Percentiles rank a stretch among this genome's conserved stretches.
Evolutionary conservation across 2,888 invertebrate species (phyloP).

Genomic region (Carabus problematicus): DNA sequence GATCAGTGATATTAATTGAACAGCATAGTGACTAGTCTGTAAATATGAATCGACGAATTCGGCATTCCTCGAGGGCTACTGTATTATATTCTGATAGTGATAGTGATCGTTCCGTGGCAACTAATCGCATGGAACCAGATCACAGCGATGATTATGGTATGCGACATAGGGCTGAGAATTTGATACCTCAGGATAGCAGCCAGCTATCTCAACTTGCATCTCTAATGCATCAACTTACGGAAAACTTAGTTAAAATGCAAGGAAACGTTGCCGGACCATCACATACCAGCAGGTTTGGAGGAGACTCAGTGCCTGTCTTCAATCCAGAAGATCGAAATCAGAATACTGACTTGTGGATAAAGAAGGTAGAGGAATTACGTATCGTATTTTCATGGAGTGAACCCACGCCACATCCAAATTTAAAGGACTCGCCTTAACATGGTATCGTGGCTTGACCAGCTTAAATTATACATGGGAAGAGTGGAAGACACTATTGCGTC

Average conservation of each 20-base stretch:
- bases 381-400: slow-evolving; percentile 8
- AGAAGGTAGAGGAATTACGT: slow-evolving; percentile 12
- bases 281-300: neutral
- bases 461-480: slow-evolving; percentile 36
- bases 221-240: neutral
- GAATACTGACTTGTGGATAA: neutral
- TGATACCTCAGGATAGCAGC: neutral
- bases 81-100: too few relatives aligned
- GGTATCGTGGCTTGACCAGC: slow-evolving; percentile 38
- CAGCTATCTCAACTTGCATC: neutral
- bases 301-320: neutral
- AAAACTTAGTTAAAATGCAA: neutral
- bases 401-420: slow-evolving; percentile 45
- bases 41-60: too few relatives aligned
- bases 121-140: too few relatives aligned
- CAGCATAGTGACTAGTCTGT: too few relatives aligned
- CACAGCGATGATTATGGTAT: too few relatives aligned
- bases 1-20: too few relatives aligned
- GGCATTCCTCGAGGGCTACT: too few relatives aligned
- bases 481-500: slow-evolving; percentile 44
- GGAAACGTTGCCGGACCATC: neutral
- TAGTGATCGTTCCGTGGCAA: too few relatives aligned
- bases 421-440: slow-evolving; percentile 43
- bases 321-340: slow-evolving; percentile 2
- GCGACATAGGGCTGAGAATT: too few relatives aligned